A percentile compares a stretch with the other conserved stretches of the same genome.
Conservation (phyloP, 2,888 invertebrate species). For the Tenthredo amoena region DNA sequence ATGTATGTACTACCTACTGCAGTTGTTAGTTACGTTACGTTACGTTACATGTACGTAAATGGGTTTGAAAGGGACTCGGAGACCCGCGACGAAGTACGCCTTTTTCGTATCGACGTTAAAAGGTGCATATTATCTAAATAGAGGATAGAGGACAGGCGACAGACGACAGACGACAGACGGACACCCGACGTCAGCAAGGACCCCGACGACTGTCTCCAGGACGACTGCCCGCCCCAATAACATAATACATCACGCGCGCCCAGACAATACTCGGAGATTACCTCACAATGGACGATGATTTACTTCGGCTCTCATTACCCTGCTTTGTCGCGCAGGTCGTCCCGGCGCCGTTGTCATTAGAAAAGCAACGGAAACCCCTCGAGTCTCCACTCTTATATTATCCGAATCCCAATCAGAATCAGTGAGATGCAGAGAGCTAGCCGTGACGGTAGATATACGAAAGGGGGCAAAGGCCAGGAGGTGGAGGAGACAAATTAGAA, state of each 20-base stretch:
- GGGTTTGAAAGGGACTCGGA: neutral
- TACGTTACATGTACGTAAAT: neutral
- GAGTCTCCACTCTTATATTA: conserved; percentile 73
- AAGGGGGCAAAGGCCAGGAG: conserved; percentile 42
- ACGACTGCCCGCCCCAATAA: conserved; percentile 74
- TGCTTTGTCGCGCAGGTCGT: conserved; percentile 74
- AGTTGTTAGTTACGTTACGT: neutral
- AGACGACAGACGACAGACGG: conserved; percentile 21
- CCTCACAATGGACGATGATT: conserved; percentile 77
- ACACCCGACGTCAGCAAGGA: conserved; percentile 36
- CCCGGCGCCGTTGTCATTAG: conserved; percentile 76
- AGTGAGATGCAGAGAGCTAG: conserved; percentile 26
- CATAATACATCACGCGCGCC: conserved; percentile 76
- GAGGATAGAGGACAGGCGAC: neutral
- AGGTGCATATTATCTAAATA: neutral
- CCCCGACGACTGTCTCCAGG: conserved; percentile 61
- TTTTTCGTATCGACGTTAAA: neutral
- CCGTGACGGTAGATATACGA: conserved; percentile 57
- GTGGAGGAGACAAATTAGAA: conserved; percentile 70
- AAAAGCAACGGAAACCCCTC: conserved; percentile 76
- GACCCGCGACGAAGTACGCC: neutral
- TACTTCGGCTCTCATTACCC: conserved; percentile 78
- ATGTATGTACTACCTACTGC: too few relatives aligned
- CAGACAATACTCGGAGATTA: conserved; percentile 77
- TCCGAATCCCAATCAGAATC: conserved; percentile 63